phyloP scores from a whole-genome alignment of 2,113 vertebrate genomes.

The Mionectes macconnelli region DNA sequence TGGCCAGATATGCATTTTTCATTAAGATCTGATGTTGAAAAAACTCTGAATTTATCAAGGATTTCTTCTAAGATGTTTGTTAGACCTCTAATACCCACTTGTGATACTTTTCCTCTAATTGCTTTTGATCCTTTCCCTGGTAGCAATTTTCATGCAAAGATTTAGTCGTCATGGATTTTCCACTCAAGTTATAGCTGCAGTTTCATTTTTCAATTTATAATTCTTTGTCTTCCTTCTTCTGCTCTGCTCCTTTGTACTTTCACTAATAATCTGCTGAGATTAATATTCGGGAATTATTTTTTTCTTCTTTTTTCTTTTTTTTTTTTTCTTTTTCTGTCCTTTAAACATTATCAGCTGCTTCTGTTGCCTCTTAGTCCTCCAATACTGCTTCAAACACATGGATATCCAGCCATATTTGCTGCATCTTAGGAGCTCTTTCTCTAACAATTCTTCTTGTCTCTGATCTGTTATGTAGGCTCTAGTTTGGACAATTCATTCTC shows the following conservation, averaged over 20 bases:
- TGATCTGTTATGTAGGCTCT: not conserved
- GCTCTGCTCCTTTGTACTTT: not conserved
- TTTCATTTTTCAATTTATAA: not conserved
- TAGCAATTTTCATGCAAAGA: not conserved
- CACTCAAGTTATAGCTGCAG: not conserved
- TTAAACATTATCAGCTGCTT: not conserved
- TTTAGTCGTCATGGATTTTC: not conserved
- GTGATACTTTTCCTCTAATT: not conserved
- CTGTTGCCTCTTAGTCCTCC: not conserved
- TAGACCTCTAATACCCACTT: not conserved
- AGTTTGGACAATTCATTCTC: not conserved
- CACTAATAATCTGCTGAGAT: not conserved
- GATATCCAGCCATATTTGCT: not conserved
- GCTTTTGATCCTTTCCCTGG: not conserved
- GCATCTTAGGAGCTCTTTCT: not conserved
- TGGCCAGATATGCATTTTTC: not conserved
- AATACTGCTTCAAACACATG: not conserved
- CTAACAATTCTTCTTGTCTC: not conserved
- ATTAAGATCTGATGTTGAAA: not conserved
- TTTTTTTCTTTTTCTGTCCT: rapidly evolving
- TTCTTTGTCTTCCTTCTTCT: not conserved
- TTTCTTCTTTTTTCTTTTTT: not conserved
- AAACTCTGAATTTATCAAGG: not conserved
- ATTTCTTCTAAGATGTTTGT: not conserved
- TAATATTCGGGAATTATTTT: not conserved